phyloP scores from a whole-genome alignment of 2,113 vertebrate genomes.

The Fulica atra region DNA sequence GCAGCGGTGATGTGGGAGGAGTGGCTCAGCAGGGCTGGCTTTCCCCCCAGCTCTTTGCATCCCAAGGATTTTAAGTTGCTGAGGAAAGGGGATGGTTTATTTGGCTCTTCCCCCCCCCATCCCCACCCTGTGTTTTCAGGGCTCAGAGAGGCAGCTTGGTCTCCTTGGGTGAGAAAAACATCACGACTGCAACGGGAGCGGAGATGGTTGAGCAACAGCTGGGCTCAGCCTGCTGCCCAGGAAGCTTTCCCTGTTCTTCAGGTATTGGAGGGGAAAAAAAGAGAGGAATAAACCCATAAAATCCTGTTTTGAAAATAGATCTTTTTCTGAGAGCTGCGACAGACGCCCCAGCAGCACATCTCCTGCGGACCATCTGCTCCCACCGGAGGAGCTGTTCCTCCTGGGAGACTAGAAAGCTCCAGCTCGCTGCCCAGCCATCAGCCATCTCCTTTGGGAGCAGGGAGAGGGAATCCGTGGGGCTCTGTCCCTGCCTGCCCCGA shows the following conservation, averaged over 20 bases:
- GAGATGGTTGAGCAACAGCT: background rate
- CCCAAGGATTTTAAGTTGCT: background rate
- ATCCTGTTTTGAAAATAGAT: background rate
- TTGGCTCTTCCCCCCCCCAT: too few relatives aligned
- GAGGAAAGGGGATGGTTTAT: background rate
- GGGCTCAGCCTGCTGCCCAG: background rate
- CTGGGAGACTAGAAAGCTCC: background rate
- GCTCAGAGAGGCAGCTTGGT: background rate
- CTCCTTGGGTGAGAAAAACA: background rate
- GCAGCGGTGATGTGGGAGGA: background rate
- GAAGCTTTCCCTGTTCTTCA: background rate
- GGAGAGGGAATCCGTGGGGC: too few relatives aligned
- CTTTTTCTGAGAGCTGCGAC: background rate
- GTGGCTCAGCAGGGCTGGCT: accelerated
- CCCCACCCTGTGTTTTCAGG: background rate
- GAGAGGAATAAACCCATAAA: background rate
- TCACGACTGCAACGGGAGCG: background rate
- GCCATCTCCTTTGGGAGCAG: background rate
- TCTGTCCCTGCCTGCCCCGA: background rate
- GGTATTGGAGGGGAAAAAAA: background rate
- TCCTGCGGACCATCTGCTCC: background rate
- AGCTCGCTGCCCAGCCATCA: background rate
- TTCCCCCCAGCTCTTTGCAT: background rate
- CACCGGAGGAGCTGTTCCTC: accelerated
- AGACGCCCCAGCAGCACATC: background rate